phyloP scores from a whole-genome alignment of 92 coral and sea anemone species.

The Ricordea florida region DNA sequence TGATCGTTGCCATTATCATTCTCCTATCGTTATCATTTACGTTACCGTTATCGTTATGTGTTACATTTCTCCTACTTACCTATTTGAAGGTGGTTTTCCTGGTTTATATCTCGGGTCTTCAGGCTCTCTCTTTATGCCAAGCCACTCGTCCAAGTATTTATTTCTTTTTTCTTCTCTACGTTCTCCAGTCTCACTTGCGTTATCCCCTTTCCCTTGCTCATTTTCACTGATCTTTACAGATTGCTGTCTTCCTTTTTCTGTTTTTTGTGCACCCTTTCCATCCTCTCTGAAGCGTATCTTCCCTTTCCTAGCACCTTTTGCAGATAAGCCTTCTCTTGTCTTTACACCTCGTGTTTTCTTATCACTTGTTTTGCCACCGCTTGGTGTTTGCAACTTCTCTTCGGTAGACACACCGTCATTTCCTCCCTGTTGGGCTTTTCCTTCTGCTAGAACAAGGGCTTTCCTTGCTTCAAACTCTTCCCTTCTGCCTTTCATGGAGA shows the following conservation, averaged over 20 bases:
- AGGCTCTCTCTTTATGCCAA: slow-evolving; percentile 73
- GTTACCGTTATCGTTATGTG: no score
- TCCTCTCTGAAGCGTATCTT: slow-evolving; percentile 72
- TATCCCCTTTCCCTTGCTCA: slow-evolving; percentile 57
- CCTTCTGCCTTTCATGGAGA: slow-evolving; percentile 59
- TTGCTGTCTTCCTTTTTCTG: slow-evolving; percentile 24
- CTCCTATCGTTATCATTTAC: no score
- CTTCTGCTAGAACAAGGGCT: neutral
- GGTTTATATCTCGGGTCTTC: slow-evolving; percentile 89
- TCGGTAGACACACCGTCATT: neutral
- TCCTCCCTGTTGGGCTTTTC: slow-evolving; percentile 1
- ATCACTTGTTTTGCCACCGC: neutral
- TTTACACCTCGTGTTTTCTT: neutral
- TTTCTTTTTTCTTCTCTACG: slow-evolving; percentile 67
- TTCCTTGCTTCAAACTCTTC: slow-evolving; percentile 22
- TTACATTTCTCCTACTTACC: slow-evolving; percentile 60
- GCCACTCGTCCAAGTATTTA: slow-evolving; percentile 82
- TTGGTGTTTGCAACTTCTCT: neutral
- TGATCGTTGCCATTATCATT: no score
- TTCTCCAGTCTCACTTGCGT: slow-evolving; percentile 21
- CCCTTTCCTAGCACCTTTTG: slow-evolving; percentile 50
- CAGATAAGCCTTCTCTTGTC: slow-evolving; percentile 18
- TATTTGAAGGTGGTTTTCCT: slow-evolving; percentile 91
- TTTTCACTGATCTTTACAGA: slow-evolving; percentile 15
- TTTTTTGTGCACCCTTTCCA: slow-evolving; percentile 4